Percentiles rank a stretch among this genome's conserved stretches.
Conservation (phyloP, 2,888 invertebrate genomes). For the Rosalia funebris region DNA sequence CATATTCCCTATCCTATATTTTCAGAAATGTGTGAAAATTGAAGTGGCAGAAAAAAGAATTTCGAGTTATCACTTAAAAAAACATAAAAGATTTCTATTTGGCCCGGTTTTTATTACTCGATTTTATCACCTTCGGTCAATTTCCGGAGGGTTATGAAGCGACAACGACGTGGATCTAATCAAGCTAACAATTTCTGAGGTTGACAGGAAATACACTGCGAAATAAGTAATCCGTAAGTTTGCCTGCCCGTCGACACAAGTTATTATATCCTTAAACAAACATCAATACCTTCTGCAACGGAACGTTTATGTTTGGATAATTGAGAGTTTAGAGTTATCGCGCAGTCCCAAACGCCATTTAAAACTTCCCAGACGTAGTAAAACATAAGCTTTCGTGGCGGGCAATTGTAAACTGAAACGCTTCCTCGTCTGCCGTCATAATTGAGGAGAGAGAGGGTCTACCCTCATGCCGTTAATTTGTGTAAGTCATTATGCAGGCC, state of each 20-base stretch:
- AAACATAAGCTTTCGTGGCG: slow-evolving; percentile 31
- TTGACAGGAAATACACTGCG: too few species aligned
- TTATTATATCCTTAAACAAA: slow-evolving; percentile 22
- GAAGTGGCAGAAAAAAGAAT: too few species aligned
- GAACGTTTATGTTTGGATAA: slow-evolving; percentile 23
- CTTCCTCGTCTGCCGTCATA: slow-evolving; percentile 18
- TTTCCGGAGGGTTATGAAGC: too few species aligned
- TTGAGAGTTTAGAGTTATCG: slow-evolving; percentile 28
- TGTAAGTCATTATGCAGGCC: slow-evolving; percentile 10
- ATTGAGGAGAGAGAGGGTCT: slow-evolving; percentile 21
- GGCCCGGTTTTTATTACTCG: too few species aligned
- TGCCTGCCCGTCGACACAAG: not conserved
- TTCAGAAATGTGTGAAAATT: too few species aligned
- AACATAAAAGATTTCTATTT: too few species aligned
- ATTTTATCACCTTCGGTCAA: too few species aligned
- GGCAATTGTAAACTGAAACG: slow-evolving; percentile 16
- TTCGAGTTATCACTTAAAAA: too few species aligned
- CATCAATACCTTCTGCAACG: slow-evolving; percentile 23
- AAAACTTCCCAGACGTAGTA: slow-evolving; percentile 33
- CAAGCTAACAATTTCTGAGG: too few species aligned
- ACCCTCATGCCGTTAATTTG: slow-evolving; percentile 14
- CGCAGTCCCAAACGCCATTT: slow-evolving; percentile 27
- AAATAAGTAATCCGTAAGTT: slow-evolving; percentile 9
- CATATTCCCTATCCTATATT: too few species aligned
- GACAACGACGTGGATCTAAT: too few species aligned